These are phyloP conservation scores for Megaptera novaeangliae DNA, from an alignment of 2,113 vertebrate species.

Conservation along the genomic window DNA sequence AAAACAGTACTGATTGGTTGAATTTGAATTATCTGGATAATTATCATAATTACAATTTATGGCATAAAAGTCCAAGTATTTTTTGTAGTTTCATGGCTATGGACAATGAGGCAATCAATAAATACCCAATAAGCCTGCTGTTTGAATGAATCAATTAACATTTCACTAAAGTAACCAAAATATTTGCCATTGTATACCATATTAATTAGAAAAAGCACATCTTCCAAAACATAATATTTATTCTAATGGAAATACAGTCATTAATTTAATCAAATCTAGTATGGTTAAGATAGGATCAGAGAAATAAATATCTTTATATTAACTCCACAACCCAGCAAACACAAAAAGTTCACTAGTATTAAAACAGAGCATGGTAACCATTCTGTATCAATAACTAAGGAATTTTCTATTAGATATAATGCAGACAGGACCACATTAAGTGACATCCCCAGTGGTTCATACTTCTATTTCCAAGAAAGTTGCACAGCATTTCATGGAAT, in stretches of 20 bases:
- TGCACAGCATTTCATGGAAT: neutral
- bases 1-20: neutral
- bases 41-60: neutral
- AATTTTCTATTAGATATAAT: neutral
- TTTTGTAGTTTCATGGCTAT: neutral
- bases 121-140: neutral
- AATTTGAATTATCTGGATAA: neutral
- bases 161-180: neutral
- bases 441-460: neutral
- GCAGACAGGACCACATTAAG: neutral
- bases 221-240: neutral
- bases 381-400: neutral
- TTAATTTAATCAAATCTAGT: neutral
- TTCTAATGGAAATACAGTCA: neutral
- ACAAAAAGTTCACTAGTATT: neutral
- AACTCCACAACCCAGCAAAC: neutral
- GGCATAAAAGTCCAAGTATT: neutral
- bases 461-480: neutral
- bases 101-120: neutral
- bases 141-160: neutral
- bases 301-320: neutral
- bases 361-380: neutral
- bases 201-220: neutral
- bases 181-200: neutral
- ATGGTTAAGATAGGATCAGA: neutral